Evolutionary conservation across 2,797 vertebrate genomes (phyloP).

Genomic region (Falco berigora): DNA sequence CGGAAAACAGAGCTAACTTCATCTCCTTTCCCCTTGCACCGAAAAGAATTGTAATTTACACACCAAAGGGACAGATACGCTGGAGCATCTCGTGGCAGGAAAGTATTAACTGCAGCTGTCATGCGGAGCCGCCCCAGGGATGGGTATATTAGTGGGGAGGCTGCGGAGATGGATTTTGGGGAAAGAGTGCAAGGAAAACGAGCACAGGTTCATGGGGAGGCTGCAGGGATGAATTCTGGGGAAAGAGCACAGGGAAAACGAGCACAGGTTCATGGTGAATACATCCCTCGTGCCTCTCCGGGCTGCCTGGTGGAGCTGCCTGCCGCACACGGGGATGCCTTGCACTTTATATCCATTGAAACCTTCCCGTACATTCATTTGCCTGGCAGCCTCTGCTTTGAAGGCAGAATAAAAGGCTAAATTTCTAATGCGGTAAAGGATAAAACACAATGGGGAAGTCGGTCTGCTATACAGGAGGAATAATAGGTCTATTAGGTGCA

Average conservation of each 20-base stretch:
- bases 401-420: not conserved
- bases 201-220: not conserved
- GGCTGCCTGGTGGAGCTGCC: not conserved
- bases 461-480: not conserved
- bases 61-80: not conserved
- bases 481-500: constrained; percentile 6
- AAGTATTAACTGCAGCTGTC: not conserved
- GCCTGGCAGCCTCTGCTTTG: not conserved
- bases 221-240: not conserved
- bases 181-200: not conserved
- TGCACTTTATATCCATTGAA: not conserved
- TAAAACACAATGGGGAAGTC: not conserved
- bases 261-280: not conserved
- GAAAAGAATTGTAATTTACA: not conserved
- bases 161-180: not conserved
- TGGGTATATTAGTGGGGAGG: not conserved
- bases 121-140: not conserved
- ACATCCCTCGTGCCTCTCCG: not conserved
- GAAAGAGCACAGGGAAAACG: not conserved
- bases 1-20: not conserved
- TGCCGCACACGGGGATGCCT: not conserved
- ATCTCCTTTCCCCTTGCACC: not conserved
- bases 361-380: not conserved
- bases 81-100: not conserved
- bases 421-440: not conserved